Base-by-base conservation (phyloP, 2,888 invertebrate species). In the Napeogenes sylphis region DNA sequence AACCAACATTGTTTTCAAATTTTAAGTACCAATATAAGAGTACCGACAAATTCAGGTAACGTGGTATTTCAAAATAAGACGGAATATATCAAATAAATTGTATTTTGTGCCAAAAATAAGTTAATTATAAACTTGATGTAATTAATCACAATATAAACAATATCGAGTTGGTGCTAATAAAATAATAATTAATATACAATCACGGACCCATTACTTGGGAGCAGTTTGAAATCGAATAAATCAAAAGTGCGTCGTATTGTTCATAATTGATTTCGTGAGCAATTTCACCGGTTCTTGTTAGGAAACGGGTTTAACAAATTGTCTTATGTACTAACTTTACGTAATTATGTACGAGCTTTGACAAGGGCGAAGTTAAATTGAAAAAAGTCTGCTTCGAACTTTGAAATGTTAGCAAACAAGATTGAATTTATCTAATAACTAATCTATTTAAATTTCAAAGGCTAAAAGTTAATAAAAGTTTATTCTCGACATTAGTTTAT, bases 91-190 rank as follows among this genome's bases (percentile, higher is more conserved):
- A 35, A 35, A 35, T 35, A 35, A 35, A 35, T 35, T 35, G 35
- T 35, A 47, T 21, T n/a, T 14, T 21, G 21, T 21, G 21, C 21
- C 14, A 51, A 12, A 30, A 30, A 42, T 42, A 42, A 42, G 42
- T 8, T 42, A 51, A 51, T 51, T 30, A 51, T 30, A 51, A 51
- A 74, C 65, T 70, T 71, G 63, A 63, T 61, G 74, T 73, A 76
- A 79, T 81, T 78, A 80, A 82, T 80, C 79, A 78, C 68, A 78
- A 76, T 78, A 80, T 74, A 77, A 81, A 80, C 74, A 76, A 75
- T 77, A 79, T 79, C 62, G 66, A 59, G 64, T 55, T 68, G 64
- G 70, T 64, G 64, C 69, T 72, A 75, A 74, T 79, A 76, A 78
- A 76, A 75, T 74, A 77, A 75, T 78, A 77, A 81, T 81, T 80